phyloP scores from a whole-genome alignment of 2,797 vertebrate species.

The Capromys pilorides region DNA sequence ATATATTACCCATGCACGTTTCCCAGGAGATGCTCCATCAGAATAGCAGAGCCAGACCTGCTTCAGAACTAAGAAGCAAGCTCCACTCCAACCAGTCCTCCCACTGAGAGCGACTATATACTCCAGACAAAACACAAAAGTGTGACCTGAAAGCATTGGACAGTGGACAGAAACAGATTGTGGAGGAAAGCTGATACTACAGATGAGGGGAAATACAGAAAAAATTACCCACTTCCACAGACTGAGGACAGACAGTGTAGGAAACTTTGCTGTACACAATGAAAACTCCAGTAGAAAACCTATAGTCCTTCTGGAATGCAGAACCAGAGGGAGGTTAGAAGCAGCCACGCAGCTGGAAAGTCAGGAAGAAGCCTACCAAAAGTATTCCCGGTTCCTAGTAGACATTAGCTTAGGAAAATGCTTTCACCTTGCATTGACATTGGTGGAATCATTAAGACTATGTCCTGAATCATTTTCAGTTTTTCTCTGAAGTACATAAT shows the following conservation, averaged over 20 bases:
- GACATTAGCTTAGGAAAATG: neutral
- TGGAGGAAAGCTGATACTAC: neutral
- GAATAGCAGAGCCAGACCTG: neutral
- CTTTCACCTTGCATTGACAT: neutral
- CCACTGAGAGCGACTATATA: neutral
- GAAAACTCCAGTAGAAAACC: neutral
- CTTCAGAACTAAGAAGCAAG: neutral
- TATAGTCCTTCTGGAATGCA: neutral
- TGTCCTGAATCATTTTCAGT: neutral
- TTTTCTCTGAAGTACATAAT: neutral
- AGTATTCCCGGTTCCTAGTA: neutral
- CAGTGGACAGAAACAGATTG: slow-evolving; percentile 11
- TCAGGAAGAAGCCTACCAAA: neutral
- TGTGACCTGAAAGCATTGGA: neutral
- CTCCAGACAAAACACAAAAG: neutral
- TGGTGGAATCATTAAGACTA: neutral
- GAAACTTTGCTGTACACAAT: neutral
- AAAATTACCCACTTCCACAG: neutral
- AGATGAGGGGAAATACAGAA: neutral
- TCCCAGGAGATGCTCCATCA: neutral
- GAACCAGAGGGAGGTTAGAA: neutral
- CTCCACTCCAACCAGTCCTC: neutral
- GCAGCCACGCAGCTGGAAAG: neutral
- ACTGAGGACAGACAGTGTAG: neutral
- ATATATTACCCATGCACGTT: neutral